phyloP scores from a whole-genome alignment of 2,113 vertebrate genomes.

The Nyctereutes procyonoides region DNA sequence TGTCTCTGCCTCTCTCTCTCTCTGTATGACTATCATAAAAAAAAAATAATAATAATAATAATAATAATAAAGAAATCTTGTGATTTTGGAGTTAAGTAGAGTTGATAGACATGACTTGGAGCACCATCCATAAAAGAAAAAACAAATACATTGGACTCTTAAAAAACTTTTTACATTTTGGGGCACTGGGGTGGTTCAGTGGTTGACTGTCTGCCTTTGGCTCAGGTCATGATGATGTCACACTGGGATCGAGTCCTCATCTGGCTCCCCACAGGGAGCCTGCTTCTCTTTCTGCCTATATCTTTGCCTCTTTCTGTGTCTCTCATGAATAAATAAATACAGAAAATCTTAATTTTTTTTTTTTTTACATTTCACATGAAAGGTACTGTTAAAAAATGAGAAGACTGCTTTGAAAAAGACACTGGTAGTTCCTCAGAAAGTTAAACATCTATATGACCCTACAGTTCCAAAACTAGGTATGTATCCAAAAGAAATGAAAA shows the following conservation, averaged over 20 bases:
- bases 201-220: too few species aligned
- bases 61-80: neutral
- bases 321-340: too few species aligned
- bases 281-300: too few species aligned
- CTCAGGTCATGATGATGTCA: too few species aligned
- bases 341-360: neutral
- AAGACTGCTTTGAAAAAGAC: neutral
- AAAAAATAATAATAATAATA: too few species aligned
- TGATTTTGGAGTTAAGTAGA: neutral
- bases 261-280: too few species aligned
- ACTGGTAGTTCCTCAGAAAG: neutral
- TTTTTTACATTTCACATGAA: neutral
- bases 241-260: too few species aligned
- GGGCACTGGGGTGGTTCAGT: too few species aligned
- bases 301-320: too few species aligned
- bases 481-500: neutral
- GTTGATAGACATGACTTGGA: neutral
- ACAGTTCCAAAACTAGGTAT: neutral
- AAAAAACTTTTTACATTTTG: neutral
- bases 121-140: neutral
- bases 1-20: too few species aligned
- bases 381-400: neutral
- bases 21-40: too few species aligned
- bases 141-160: neutral
- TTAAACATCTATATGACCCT: neutral